Conservation (phyloP, 92 coral and sea anemone species). For the Palythoa grandiflora region DNA sequence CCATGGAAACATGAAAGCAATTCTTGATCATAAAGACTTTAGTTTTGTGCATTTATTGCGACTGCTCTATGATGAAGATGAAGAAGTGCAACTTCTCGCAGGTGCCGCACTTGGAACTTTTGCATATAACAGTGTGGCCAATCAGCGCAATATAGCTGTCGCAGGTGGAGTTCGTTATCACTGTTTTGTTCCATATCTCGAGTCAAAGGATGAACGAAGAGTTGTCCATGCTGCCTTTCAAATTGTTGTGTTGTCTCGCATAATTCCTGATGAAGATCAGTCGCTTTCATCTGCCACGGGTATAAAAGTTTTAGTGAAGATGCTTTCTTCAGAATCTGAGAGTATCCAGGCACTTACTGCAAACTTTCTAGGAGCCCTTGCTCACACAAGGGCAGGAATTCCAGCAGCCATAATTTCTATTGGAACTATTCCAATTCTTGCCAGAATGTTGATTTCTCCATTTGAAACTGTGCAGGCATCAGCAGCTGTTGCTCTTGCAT, state of each 20-base stretch:
- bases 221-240: slow-evolving; percentile 92
- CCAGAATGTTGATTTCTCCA: slow-evolving; percentile 79
- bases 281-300: slow-evolving; percentile 90
- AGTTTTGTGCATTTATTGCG: slow-evolving; percentile 79
- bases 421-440: slow-evolving; percentile 83
- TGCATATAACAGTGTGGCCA: slow-evolving; percentile 90
- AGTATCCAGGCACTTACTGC: slow-evolving; percentile 85
- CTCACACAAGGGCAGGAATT: slow-evolving; percentile 97
- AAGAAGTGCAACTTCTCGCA: slow-evolving; percentile 81
- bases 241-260: slow-evolving; percentile 85
- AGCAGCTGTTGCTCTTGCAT: slow-evolving; percentile 93
- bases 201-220: slow-evolving; percentile 75
- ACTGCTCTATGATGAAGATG: slow-evolving; percentile 81
- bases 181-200: slow-evolving; percentile 77
- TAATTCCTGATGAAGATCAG: slow-evolving; percentile 97
- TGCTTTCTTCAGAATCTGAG: slow-evolving; percentile 79
- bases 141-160: slow-evolving; percentile 89
- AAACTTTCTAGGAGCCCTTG: slow-evolving; percentile 92
- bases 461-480: slow-evolving; percentile 91
- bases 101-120: slow-evolving; percentile 91
- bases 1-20: slow-evolving; percentile 83
- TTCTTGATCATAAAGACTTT: slow-evolving; percentile 80
- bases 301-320: slow-evolving; percentile 80
- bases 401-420: slow-evolving; percentile 96
- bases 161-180: slow-evolving; percentile 87